Evolutionary conservation across 2,113 vertebrate species (phyloP).

Genomic region (Benitochromis conjunctus): DNA sequence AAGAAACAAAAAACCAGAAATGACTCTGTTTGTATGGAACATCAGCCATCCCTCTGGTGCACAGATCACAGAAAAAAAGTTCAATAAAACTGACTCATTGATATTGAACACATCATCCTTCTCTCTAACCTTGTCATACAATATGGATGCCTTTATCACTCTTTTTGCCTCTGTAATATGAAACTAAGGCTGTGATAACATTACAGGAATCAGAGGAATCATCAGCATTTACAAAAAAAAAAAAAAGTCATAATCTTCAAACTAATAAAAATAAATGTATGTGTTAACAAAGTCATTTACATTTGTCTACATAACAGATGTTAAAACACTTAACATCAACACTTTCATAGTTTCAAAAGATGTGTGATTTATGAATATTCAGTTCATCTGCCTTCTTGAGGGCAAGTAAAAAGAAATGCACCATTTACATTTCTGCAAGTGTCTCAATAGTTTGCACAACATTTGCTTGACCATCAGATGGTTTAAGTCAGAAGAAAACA

Average conservation of each 20-base stretch:
- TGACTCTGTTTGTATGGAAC: background rate
- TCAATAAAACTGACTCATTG: conserved; percentile 60
- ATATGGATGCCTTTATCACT: conserved; percentile 46
- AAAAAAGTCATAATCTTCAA: background rate
- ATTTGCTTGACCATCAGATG: background rate
- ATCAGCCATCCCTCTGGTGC: background rate
- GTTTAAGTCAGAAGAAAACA: background rate
- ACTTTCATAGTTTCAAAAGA: background rate
- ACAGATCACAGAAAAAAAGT: conserved; percentile 4
- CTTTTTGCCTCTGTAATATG: conserved; percentile 37
- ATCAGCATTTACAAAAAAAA: background rate
- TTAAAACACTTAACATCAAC: background rate
- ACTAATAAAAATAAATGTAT: background rate
- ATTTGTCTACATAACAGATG: background rate
- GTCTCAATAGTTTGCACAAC: background rate
- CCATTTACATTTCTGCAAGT: background rate
- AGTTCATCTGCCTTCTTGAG: background rate
- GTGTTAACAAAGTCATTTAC: background rate
- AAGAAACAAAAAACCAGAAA: background rate
- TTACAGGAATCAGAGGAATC: conserved; percentile 34
- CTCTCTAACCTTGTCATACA: conserved; percentile 55
- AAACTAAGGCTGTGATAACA: conserved; percentile 13
- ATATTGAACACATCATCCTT: conserved; percentile 47
- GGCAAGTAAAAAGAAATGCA: background rate
- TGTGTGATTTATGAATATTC: background rate